Percentiles rank a stretch among this genome's conserved stretches.
These are phyloP conservation scores for Perognathus longimembris DNA, from an alignment of 2,113 vertebrate species.

Conservation along the genomic window DNA sequence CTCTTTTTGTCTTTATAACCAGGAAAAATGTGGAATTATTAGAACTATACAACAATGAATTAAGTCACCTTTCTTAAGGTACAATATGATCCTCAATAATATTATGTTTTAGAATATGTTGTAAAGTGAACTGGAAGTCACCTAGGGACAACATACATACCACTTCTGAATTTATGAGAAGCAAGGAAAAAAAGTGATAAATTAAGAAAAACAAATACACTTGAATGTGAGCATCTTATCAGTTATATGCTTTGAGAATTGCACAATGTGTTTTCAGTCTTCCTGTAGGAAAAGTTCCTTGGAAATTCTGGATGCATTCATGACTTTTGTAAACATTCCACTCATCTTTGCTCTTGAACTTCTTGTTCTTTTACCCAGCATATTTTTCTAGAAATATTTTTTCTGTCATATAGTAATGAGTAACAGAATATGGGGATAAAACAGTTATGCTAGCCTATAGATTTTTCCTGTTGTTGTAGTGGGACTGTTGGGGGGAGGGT, in stretches of 20 bases:
- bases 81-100: background rate
- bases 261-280: constrained; percentile 71
- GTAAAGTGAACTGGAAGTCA: constrained; percentile 24
- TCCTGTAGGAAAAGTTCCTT: constrained; percentile 70
- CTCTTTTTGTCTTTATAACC: constrained; percentile 7
- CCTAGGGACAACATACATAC: background rate
- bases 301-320: constrained; percentile 63
- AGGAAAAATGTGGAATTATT: constrained; percentile 10
- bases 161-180: constrained; percentile 51
- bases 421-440: constrained; percentile 68
- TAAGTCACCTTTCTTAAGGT: constrained; percentile 4
- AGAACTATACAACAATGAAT: constrained; percentile 41
- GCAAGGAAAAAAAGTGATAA: background rate
- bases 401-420: constrained; percentile 75
- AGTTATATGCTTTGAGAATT: constrained; percentile 31
- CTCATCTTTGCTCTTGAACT: constrained; percentile 80
- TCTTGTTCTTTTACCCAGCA: constrained; percentile 78
- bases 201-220: background rate
- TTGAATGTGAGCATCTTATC: background rate
- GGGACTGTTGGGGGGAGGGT: background rate
- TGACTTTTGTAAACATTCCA: constrained; percentile 81
- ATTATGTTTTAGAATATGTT: constrained; percentile 31
- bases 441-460: constrained; percentile 49
- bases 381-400: constrained; percentile 86
- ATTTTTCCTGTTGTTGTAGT: background rate